Percentiles rank a stretch among this genome's conserved stretches.
Conservation (phyloP, 2,113 vertebrate species). For the Climacteris rufus region DNA sequence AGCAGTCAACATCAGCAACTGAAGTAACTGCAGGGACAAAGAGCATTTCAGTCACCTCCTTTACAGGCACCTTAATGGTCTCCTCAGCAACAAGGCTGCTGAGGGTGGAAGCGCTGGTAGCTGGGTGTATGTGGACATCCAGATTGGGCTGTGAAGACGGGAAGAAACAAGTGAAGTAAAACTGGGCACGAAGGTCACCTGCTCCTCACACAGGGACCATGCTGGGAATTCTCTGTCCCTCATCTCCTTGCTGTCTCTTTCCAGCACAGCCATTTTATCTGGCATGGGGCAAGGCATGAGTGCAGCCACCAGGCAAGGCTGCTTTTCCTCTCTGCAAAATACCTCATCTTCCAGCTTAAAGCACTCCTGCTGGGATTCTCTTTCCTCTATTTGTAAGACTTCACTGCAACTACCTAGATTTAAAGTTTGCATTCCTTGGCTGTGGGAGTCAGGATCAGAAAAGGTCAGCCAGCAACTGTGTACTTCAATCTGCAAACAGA, state of each 20-base stretch:
- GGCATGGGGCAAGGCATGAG: accelerated
- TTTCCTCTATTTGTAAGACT: not conserved
- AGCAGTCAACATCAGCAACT: not conserved
- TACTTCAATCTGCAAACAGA: not conserved
- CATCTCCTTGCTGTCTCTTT: not conserved
- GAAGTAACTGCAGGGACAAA: not conserved
- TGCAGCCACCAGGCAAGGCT: not conserved
- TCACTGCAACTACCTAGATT: not conserved
- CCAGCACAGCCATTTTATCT: not conserved
- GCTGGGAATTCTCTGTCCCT: not conserved
- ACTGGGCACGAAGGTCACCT: not conserved
- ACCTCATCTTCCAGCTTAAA: not conserved
- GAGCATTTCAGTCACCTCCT: not conserved
- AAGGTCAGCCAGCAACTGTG: not conserved
- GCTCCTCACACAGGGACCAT: not conserved
- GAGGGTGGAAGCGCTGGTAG: not conserved
- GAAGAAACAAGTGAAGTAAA: not conserved
- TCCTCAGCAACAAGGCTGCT: conserved; percentile 44
- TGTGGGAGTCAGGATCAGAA: not conserved
- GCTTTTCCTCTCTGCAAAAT: not conserved
- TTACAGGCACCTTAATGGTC: not conserved
- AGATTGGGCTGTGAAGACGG: not conserved
- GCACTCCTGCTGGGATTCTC: not conserved
- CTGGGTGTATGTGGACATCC: not conserved
- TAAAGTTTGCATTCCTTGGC: not conserved